Evolutionary conservation across 2,113 vertebrate genomes (phyloP).

Genomic region (Barnardius zonarius): DNA sequence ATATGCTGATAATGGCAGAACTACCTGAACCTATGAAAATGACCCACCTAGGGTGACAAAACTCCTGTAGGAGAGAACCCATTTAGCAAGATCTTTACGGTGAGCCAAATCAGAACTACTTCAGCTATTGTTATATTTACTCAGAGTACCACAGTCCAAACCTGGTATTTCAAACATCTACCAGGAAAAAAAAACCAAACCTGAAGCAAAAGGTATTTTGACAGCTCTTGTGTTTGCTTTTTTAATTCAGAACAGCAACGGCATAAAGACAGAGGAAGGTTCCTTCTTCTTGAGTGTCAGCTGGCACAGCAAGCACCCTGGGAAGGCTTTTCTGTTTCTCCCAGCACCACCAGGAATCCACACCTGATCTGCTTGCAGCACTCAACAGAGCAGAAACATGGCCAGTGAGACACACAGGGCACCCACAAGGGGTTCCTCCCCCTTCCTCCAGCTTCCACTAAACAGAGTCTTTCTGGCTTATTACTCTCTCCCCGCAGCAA

Average conservation of each 20-base stretch:
- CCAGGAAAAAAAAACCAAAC: not conserved
- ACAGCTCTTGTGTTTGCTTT: not conserved
- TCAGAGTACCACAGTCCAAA: not conserved
- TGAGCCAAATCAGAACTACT: not conserved
- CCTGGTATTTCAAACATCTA: not conserved
- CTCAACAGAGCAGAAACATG: not conserved
- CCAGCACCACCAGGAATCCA: not conserved
- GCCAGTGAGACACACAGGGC: accelerated
- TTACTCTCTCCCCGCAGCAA: slow-evolving; percentile 47
- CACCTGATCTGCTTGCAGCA: not conserved
- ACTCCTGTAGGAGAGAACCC: not conserved
- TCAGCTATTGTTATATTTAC: not conserved
- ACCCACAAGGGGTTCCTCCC: not conserved
- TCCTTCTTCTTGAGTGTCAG: not conserved
- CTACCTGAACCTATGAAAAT: not conserved
- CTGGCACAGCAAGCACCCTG: not conserved
- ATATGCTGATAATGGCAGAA: not conserved
- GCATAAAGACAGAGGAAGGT: not conserved
- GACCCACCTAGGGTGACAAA: not conserved
- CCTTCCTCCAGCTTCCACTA: not conserved
- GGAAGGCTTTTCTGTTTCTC: not conserved
- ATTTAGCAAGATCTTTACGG: not conserved
- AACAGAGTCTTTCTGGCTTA: slow-evolving; percentile 33
- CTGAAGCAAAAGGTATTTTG: not conserved
- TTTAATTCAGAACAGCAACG: not conserved